Base-by-base conservation (phyloP, 2,113 vertebrate genomes). In the Hiodon alosoides region DNA sequence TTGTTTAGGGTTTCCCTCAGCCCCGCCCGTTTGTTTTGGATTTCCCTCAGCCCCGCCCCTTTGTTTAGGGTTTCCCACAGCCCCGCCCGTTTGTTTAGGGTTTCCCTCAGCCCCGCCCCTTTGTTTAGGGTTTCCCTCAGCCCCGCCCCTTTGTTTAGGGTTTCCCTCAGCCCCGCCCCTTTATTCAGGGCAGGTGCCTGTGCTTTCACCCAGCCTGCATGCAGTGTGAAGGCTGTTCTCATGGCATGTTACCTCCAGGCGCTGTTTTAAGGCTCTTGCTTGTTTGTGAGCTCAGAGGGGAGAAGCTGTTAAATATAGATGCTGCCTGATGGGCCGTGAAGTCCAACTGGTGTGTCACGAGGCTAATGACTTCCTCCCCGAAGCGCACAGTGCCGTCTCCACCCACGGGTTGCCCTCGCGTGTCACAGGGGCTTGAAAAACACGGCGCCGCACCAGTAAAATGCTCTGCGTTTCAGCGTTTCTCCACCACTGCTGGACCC, bases 291-390 rank as follows among this genome's bases (percentile, higher is more conserved):
- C 31, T 17, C 46, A 3, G 46, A 17, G 17, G 31, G 2, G 72
- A 17, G 50, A 50, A 11, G 53, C 53, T 13, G 4, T 74, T 67
- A 47, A 74, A 51, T 11, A n/a, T 48, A 51, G 17, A 50, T 3
- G 17, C 5, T 10, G 52, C 52, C 62, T 66, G 62, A 14, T 55
- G 51, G 72, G 11, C 61, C 4, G 9, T 50, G 11, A 31, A 48
- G 61, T 53, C 31, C 7, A 17, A 10, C 62, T 54, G n/a, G 9
- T 6, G 17, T 8, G 14, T 59, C 54, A 7, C 51, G 13, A 68
- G 58, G 67, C 50, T 69, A 76, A 61, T 76, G 50, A 76, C 17
- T 76, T 76, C 57, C 14, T 65, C 13, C 31, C 64, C 13, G 50
- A 55, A 31, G n/a, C 59, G 71, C 57, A 71, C 47, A 52, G 60